phyloP scores from a whole-genome alignment of 2,888 invertebrate species.

The Drosophila suboccidentalis region DNA sequence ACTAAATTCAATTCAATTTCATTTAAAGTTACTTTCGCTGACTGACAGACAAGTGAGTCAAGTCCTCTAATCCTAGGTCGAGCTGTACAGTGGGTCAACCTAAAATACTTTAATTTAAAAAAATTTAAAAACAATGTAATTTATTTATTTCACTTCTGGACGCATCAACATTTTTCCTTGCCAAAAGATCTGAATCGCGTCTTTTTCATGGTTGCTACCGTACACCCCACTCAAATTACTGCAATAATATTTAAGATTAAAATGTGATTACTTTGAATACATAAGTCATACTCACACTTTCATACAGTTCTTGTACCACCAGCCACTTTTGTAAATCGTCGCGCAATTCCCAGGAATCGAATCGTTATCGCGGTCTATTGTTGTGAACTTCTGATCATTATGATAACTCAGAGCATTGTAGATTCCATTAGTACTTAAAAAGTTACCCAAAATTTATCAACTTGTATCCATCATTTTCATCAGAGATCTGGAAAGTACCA shows the following conservation, averaged over 20 bases:
- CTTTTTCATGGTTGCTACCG: neutral
- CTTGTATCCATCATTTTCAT: neutral
- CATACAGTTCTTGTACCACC: neutral
- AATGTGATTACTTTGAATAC: neutral
- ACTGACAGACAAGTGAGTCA: slow-evolving; percentile 77
- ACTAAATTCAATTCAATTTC: slow-evolving; percentile 82
- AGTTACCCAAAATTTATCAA: neutral
- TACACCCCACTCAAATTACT: neutral
- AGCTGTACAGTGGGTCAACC: slow-evolving; percentile 43
- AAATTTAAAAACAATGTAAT: neutral
- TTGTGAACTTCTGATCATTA: neutral
- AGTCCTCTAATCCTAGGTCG: slow-evolving; percentile 56
- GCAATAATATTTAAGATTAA: neutral
- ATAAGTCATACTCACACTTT: neutral
- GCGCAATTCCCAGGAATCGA: neutral
- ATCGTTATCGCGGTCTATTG: neutral
- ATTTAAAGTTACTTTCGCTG: slow-evolving; percentile 80
- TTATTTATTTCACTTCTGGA: neutral
- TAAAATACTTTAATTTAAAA: neutral
- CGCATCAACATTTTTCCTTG: neutral
- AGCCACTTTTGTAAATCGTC: neutral
- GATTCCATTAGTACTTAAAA: neutral
- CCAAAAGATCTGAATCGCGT: neutral
- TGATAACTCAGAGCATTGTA: neutral
- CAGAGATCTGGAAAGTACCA: neutral